These are phyloP conservation scores for Caerostris extrusa DNA, from an alignment of 1,140 invertebrate species.

Conservation along the genomic window DNA sequence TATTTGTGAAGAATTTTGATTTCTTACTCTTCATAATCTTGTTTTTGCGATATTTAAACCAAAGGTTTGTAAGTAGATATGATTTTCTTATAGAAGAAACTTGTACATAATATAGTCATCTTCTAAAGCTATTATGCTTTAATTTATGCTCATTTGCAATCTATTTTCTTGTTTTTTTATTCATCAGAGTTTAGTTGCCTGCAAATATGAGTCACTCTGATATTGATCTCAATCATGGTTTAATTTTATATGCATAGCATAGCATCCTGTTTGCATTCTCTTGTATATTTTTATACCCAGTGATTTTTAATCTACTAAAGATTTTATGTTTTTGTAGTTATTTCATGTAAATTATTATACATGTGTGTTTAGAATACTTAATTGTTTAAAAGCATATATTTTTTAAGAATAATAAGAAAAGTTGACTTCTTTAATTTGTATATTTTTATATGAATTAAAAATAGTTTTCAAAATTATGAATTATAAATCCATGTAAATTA, in stretches of 20 bases:
- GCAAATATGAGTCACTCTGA: not conserved
- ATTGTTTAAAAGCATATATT: not conserved
- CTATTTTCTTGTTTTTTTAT: not conserved
- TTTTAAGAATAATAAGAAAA: not conserved
- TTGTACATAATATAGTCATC: conserved; percentile 5
- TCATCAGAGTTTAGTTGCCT: not conserved
- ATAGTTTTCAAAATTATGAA: too few species aligned
- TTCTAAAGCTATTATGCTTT: not conserved
- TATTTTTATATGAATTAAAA: too few species aligned
- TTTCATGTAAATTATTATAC: not conserved
- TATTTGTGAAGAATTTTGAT: not conserved
- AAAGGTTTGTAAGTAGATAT: conserved; percentile 50
- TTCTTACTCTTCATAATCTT: not conserved
- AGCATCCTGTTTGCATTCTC: not conserved
- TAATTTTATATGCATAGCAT: not conserved
- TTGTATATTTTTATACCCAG: not conserved
- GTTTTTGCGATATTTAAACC: conserved; percentile 53
- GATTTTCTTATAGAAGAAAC: not conserved
- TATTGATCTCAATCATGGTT: conserved; percentile 16
- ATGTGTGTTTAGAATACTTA: not conserved
- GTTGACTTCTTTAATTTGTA: too few species aligned
- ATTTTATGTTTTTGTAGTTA: not conserved
- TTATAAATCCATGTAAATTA: too few species aligned
- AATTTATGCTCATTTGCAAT: conserved; percentile 26
- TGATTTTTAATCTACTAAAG: not conserved